phyloP scores from a whole-genome alignment of 2,888 invertebrate species.

The Fabriciana adippe region DNA sequence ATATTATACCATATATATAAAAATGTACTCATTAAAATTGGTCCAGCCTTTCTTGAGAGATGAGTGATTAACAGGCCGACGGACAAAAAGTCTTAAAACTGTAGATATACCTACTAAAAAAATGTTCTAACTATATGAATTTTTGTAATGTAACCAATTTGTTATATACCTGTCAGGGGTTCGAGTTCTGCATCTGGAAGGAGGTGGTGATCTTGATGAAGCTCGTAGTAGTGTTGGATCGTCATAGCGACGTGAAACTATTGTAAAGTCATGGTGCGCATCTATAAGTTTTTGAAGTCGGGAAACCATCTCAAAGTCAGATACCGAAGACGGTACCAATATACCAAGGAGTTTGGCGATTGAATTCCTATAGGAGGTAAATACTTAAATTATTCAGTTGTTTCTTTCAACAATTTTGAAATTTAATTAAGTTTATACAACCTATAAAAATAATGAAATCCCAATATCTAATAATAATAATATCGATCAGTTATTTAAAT shows the following conservation, averaged over 20 bases:
- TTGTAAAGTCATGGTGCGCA: slow-evolving; percentile 93
- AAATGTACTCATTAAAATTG: too few relatives aligned
- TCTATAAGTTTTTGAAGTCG: slow-evolving; percentile 92
- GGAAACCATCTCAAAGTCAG: slow-evolving; percentile 89
- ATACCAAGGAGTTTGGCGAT: slow-evolving; percentile 89
- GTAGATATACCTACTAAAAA: neutral
- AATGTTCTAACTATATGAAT: neutral
- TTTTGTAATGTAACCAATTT: neutral
- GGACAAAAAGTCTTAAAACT: too few relatives aligned
- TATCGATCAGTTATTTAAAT: slow-evolving; percentile 25
- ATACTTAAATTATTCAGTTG: neutral
- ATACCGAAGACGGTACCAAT: slow-evolving; percentile 83
- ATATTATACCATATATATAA: too few relatives aligned
- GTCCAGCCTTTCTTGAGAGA: too few relatives aligned
- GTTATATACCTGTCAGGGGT: slow-evolving; percentile 79
- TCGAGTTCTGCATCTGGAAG: slow-evolving; percentile 69
- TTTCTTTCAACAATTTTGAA: neutral
- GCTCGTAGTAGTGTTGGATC: slow-evolving; percentile 73
- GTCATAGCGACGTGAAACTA: slow-evolving; percentile 87
- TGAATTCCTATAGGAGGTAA: slow-evolving; percentile 77
- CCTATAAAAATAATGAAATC: slow-evolving; percentile 9
- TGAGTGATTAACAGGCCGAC: too few relatives aligned
- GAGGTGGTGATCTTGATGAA: slow-evolving; percentile 76
- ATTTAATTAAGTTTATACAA: slow-evolving; percentile 5
- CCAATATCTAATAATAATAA: slow-evolving; percentile 9